These are phyloP conservation scores for Drosophila parabipectinata DNA, from an alignment of 1,140 invertebrate species.

Conservation along the genomic window DNA sequence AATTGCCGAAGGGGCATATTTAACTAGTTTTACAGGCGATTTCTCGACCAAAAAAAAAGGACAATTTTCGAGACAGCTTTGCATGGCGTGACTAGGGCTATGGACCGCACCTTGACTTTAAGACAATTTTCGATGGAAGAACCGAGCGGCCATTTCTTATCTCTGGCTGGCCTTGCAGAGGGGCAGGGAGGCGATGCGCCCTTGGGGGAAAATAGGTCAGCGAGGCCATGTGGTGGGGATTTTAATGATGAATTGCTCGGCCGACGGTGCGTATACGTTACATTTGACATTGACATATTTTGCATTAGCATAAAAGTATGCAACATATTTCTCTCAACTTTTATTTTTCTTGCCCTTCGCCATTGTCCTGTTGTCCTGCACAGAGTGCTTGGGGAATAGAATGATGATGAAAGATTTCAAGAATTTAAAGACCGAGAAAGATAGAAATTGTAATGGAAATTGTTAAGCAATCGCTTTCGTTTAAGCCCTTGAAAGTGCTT, in stretches of 20 bases:
- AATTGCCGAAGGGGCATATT: slow-evolving; percentile 74
- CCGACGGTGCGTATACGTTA: slow-evolving; percentile 56
- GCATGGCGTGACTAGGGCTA: slow-evolving; percentile 36
- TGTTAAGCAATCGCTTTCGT: slow-evolving; percentile 3
- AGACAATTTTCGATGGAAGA: slow-evolving; percentile 47
- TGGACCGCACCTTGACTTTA: slow-evolving; percentile 67
- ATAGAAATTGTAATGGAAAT: slow-evolving; percentile 1
- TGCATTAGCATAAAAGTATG: slow-evolving; percentile 73
- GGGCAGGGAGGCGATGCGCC: not conserved
- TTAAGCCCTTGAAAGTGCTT: slow-evolving; percentile 5
- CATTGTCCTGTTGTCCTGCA: slow-evolving; percentile 6
- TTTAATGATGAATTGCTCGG: slow-evolving; percentile 77
- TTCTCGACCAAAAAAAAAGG: slow-evolving; percentile 30
- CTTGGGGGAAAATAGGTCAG: slow-evolving; percentile 36
- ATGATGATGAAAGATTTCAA: slow-evolving; percentile 56
- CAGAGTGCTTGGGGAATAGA: slow-evolving; percentile 28
- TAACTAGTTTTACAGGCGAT: slow-evolving; percentile 75
- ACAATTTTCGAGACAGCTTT: slow-evolving; percentile 29
- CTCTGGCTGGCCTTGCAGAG: not conserved
- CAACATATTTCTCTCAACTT: slow-evolving; percentile 56
- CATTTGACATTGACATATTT: slow-evolving; percentile 79
- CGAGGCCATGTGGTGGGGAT: slow-evolving; percentile 30
- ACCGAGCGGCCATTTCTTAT: slow-evolving; percentile 15
- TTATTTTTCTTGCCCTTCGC: slow-evolving; percentile 17
- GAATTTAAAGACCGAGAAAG: slow-evolving; percentile 33